These are phyloP conservation scores for Corbicula japonica DNA, from an alignment of 2,888 invertebrate genomes.

Conservation along the genomic window DNA sequence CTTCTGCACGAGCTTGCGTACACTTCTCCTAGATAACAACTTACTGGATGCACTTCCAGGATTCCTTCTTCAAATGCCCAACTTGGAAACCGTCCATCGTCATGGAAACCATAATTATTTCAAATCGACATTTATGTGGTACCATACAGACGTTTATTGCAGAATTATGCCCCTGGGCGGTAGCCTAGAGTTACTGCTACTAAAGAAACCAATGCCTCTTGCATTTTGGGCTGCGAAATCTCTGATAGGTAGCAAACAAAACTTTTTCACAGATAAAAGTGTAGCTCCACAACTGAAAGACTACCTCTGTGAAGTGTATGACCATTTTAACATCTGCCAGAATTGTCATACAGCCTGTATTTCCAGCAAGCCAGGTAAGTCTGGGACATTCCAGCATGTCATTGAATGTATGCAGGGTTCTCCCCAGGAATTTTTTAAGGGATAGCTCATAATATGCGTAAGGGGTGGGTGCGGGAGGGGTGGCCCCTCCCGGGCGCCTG, in stretches of 20 bases:
- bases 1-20: constrained; percentile 86
- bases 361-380: constrained; percentile 82
- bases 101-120: constrained; percentile 88
- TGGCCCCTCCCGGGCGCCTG: too few species aligned
- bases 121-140: constrained; percentile 88
- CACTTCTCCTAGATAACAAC: constrained; percentile 87
- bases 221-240: constrained; percentile 86
- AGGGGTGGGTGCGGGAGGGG: too few species aligned
- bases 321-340: constrained; percentile 86
- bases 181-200: constrained; percentile 54
- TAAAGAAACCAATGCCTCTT: constrained; percentile 75
- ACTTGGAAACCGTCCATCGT: constrained; percentile 87
- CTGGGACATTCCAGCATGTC: too few species aligned
- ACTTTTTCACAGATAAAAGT: constrained; percentile 85
- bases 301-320: constrained; percentile 86
- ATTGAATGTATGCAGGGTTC: too few species aligned
- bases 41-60: constrained; percentile 87
- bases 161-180: constrained; percentile 84
- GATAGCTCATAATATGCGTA: too few species aligned
- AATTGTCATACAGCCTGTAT: constrained; percentile 83
- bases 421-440: too few species aligned
- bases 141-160: constrained; percentile 87
- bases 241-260: constrained; percentile 85
- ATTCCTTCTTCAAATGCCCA: constrained; percentile 86
- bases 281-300: constrained; percentile 86